Evolutionary conservation across 2,888 invertebrate genomes (phyloP), one percentile per base, ranked within the genome.

Genomic region (Andrena dorsata): DNA sequence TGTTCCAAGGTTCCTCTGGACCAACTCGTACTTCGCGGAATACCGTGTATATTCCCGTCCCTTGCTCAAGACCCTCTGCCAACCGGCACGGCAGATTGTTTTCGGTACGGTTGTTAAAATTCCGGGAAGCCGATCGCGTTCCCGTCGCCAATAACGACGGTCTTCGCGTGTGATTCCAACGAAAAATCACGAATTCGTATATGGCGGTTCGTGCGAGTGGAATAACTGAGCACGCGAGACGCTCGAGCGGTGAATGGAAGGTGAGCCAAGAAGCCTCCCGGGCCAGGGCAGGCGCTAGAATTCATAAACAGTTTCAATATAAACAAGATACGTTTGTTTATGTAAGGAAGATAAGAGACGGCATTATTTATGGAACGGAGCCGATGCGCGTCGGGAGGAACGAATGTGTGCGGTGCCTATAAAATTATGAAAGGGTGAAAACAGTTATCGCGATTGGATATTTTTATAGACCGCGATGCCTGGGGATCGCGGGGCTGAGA

Each of bases 1-100:
- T 26, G 32, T n/a, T 35, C 53, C 32, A 56, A 41, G 53, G 23
- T 65, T 30, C 23, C 53, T 3, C 53, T 32, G 20, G 56, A 23
- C 32, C 20, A 47, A 65, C 26, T 7, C 35, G 35, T 63, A 63
- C 35, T 63, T 56, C 69, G n/a, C 35, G 69, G 56, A 56, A 26
- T n/a, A 26, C 53, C 56, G 35, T 23, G 23, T 63, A 23, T 63
- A 63, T 41, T 63, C 35, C n/a, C 28, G 49, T 16, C 26, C 26
- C 47, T 65, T n/a, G 26, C 64, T 28, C 64, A 7, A 7, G 16
- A 8, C 28, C 26, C n/a, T 49, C 64, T 20, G 32, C 35, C 20
- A 4, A 20, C 41, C 41, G 41, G 41, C 41, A 1, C 41, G 41
- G 41, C 4, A 41, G 41, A 41, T 41, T 41, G 41, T 41, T 41